Evolutionary conservation across 2,888 invertebrate species (phyloP).

Genomic region (Campopleginae sp.): DNA sequence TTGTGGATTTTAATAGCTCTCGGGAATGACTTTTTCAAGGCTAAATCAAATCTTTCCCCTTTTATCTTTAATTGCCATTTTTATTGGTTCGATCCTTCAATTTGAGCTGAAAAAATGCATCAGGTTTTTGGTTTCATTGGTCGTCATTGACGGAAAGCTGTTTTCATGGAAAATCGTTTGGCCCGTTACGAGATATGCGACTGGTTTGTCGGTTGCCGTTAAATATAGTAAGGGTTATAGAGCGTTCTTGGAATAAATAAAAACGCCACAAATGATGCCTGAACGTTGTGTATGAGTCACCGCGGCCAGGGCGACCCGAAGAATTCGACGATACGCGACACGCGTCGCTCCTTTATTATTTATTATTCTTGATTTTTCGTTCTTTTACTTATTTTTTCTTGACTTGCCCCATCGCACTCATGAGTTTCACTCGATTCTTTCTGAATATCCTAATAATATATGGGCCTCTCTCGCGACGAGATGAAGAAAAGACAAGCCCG

Average conservation of each 20-base stretch:
- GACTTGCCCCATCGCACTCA: background rate
- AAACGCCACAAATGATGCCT: slow-evolving; percentile 3
- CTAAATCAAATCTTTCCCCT: background rate
- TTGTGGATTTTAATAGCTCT: background rate
- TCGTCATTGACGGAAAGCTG: background rate
- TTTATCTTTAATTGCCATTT: background rate
- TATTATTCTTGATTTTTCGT: slow-evolving; percentile 7
- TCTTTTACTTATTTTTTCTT: slow-evolving; percentile 2
- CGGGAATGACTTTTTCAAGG: background rate
- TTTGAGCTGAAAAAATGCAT: background rate
- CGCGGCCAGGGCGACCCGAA: slow-evolving; percentile 12
- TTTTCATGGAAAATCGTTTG: background rate
- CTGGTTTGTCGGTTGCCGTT: background rate
- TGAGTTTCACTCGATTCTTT: slow-evolving; percentile 26
- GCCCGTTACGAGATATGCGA: background rate
- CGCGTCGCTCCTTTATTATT: slow-evolving; percentile 6
- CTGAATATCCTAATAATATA: slow-evolving; percentile 30
- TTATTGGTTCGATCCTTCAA: background rate
- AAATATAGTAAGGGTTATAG: background rate
- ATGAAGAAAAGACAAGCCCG: slow-evolving; percentile 18
- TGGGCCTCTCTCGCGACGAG: background rate
- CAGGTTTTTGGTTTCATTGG: background rate
- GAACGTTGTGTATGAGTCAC: slow-evolving; percentile 20
- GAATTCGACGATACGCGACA: slow-evolving; percentile 39
- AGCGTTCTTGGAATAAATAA: slow-evolving; percentile 12